Evolutionary conservation across 2,888 invertebrate species (phyloP).

Genomic region (Ophion costatus): DNA sequence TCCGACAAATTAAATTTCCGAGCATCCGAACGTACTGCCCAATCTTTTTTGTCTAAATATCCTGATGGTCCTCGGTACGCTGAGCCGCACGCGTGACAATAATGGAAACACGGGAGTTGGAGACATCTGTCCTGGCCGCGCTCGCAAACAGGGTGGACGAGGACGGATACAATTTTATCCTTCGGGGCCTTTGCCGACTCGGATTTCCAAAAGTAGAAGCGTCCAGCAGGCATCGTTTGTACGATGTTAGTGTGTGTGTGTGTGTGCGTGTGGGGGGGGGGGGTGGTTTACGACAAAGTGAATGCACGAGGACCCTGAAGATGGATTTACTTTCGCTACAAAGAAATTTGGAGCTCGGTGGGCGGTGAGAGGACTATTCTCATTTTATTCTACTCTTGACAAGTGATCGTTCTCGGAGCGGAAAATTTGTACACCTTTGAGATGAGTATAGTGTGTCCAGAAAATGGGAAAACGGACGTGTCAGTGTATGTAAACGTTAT

Average conservation of each 20-base stretch:
- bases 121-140: conserved; percentile 41
- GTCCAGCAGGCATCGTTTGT: conserved; percentile 38
- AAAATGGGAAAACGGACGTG: conserved; percentile 28
- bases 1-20: background rate
- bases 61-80: background rate
- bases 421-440: conserved; percentile 42
- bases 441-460: background rate
- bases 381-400: conserved; percentile 29
- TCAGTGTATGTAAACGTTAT: conserved; percentile 12
- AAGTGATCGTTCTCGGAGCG: conserved; percentile 20
- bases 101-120: background rate
- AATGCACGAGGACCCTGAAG: conserved; percentile 17
- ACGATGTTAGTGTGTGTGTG: background rate
- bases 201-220: conserved; percentile 53
- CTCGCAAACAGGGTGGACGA: conserved; percentile 24
- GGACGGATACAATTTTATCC: conserved; percentile 47
- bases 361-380: conserved; percentile 47
- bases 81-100: conserved; percentile 5
- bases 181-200: conserved; percentile 24
- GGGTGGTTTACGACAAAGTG: conserved; percentile 1
- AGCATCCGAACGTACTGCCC: background rate
- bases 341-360: conserved; percentile 46
- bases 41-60: background rate
- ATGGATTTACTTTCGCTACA: conserved; percentile 39
- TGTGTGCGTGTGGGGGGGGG: background rate